Percentiles rank a stretch among this genome's conserved stretches.
These are phyloP conservation scores for Neopelma chrysocephalum DNA, from an alignment of 2,797 vertebrate genomes.

Conservation along the genomic window DNA sequence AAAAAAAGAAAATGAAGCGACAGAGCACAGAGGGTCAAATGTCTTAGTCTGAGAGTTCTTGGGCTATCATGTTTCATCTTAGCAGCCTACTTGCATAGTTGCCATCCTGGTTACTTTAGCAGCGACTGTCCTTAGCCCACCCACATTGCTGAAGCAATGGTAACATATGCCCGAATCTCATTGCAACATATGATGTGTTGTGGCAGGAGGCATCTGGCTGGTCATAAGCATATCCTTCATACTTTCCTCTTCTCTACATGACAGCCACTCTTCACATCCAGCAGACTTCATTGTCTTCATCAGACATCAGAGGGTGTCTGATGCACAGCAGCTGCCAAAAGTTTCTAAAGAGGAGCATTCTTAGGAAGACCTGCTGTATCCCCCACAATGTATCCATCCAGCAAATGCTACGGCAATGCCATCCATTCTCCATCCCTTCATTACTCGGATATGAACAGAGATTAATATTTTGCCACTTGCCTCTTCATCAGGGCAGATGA, in stretches of 20 bases:
- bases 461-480: not conserved
- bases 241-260: not conserved
- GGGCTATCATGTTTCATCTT: not conserved
- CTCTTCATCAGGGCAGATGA: not conserved
- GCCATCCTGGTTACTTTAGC: not conserved
- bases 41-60: not conserved
- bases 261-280: not conserved
- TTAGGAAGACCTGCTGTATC: not conserved
- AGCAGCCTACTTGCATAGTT: not conserved
- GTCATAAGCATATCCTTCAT: not conserved
- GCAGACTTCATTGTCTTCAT: not conserved
- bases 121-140: not conserved
- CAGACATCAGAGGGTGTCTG: not conserved
- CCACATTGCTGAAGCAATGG: not conserved
- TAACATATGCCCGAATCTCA: not conserved
- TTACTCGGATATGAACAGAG: not conserved
- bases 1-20: not conserved
- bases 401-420: accelerated
- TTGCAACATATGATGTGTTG: not conserved
- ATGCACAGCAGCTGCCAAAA: not conserved
- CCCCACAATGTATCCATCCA: not conserved
- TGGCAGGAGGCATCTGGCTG: not conserved
- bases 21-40: not conserved
- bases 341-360: not conserved
- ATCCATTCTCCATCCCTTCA: not conserved